Conservation (phyloP, 2,113 vertebrate species). For the Zosterops hypoxanthus region DNA sequence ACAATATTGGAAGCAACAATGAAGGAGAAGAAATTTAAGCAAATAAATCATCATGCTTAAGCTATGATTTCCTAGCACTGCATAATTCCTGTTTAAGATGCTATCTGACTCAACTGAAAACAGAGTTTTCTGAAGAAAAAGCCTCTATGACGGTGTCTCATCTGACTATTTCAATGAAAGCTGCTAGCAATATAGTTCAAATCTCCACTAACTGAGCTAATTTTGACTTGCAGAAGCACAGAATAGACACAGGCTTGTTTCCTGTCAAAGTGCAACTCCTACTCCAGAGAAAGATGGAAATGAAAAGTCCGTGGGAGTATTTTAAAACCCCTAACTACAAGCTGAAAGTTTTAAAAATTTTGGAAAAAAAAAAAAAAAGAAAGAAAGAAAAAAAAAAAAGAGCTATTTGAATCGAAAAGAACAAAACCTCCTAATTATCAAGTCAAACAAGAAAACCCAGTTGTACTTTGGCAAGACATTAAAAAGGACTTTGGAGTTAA, state of each 20-base stretch:
- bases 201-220: neutral
- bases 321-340: neutral
- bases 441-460: neutral
- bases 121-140: neutral
- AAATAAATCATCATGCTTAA: neutral
- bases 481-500: neutral
- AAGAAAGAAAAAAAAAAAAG: slow-evolving; percentile 20
- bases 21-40: neutral
- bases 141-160: neutral
- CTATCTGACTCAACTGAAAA: neutral
- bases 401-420: neutral
- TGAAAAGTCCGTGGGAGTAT: neutral
- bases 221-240: neutral
- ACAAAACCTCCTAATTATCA: neutral
- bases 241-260: neutral
- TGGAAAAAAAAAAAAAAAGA: neutral
- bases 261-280: neutral
- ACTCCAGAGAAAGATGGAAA: neutral
- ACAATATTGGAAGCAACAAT: neutral
- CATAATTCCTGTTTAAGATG: neutral
- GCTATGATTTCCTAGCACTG: neutral
- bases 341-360: neutral
- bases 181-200: neutral
- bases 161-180: neutral
- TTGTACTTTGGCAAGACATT: neutral